phyloP scores from a whole-genome alignment of 2,888 invertebrate species.

The Orgyia antiqua region DNA sequence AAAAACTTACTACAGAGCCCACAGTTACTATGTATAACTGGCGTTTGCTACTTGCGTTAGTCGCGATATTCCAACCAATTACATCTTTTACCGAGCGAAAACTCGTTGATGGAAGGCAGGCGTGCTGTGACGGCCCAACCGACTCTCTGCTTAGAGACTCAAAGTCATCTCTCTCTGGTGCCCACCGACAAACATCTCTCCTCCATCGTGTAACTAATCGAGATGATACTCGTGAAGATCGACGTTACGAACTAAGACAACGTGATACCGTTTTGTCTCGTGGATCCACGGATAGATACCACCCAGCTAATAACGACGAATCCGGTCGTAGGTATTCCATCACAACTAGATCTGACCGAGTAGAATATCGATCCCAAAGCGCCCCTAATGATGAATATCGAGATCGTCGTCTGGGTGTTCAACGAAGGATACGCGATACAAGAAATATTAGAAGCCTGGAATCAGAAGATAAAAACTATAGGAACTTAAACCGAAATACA shows the following conservation, averaged over 20 bases:
- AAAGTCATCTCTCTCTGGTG: slow-evolving; percentile 31
- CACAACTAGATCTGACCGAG: slow-evolving; percentile 5
- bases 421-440: slow-evolving; percentile 3
- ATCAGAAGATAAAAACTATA: slow-evolving; percentile 6
- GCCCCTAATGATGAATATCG: slow-evolving; percentile 6
- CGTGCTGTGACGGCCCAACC: slow-evolving; percentile 43
- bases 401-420: slow-evolving; percentile 5
- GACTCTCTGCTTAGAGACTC: slow-evolving; percentile 31
- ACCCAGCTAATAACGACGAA: slow-evolving; percentile 6
- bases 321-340: slow-evolving; percentile 6
- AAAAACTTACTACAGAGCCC: slow-evolving; percentile 33
- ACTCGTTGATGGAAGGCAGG: slow-evolving; percentile 61
- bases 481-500: neutral
- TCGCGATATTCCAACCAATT: slow-evolving; percentile 57
- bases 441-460: slow-evolving; percentile 5
- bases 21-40: slow-evolving; percentile 73
- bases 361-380: slow-evolving; percentile 7
- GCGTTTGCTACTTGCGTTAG: slow-evolving; percentile 65
- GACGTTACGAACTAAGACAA: slow-evolving; percentile 27
- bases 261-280: slow-evolving; percentile 10
- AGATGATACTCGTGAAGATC: slow-evolving; percentile 25
- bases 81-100: slow-evolving; percentile 48
- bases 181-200: slow-evolving; percentile 15
- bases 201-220: slow-evolving; percentile 12
- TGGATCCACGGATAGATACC: slow-evolving; percentile 10